Evolutionary conservation across 2,888 invertebrate species (phyloP), one percentile per base, ranked within the genome.

Genomic region (Nymphalis urticae): DNA sequence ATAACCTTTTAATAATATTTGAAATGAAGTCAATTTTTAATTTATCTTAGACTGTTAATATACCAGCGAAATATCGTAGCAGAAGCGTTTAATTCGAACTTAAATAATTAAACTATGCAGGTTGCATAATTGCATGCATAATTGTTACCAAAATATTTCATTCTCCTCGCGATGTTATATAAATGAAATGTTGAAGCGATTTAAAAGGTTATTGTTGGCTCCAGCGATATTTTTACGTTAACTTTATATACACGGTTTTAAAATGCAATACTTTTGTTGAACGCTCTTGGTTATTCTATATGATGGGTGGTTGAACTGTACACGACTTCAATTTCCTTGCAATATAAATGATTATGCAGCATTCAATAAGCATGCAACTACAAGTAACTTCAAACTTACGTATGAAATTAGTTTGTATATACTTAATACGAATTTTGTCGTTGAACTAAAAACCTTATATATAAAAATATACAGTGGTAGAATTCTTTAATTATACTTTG

Each of bases 301-400:
- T 42, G 42, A 47, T 59, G 36, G 47, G 59, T 61, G 61, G 48
- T 19, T 48, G 48, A 61, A 61, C 27, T 48, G 48, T 48, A 48
- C 48, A 48, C 48, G 48, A 48, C 61, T 61, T 48, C 61, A 61
- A 61, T 61, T 61, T 61, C 61, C 61, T 48, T 42, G 48, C 48
- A 27, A 61, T 27, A 48, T 27, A 48, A 48, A 17, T 61, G 48
- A 48, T 2, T 17, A 21, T 27, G 48, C 36, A 59, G 21, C n/a
- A 59, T 60, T 60, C 60, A 60, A 60, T 60, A 48, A 60, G 17
- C 21, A 6, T 56, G 2, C 24, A 21, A n/a, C n/a, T 8, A 47
- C 24, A 58, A n/a, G 54, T 54, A 19, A 13, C 24, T 50, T 50
- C 6, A 19, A 51, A 51, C 19, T 51, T 51, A 10, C 13, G 42